Percentiles rank a stretch among this genome's conserved stretches.
Conservation (phyloP, 2,113 vertebrate genomes). For the Tragelaphus strepsiceros region DNA sequence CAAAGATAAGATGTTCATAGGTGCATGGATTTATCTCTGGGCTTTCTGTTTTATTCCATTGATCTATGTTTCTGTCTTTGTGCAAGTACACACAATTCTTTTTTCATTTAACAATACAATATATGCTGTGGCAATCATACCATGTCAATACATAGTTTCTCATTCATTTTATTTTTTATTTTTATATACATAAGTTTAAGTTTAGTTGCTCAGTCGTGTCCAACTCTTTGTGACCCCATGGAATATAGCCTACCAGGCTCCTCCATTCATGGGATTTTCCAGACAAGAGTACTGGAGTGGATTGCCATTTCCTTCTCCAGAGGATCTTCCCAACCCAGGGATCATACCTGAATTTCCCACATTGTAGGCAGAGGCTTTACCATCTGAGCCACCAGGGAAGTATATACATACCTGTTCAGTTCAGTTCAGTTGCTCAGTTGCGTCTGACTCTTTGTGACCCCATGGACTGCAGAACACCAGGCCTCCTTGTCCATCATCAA, state of each 20-base stretch:
- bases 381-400: neutral
- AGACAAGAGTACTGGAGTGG: neutral
- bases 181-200: too few relatives aligned
- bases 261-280: neutral
- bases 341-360: neutral
- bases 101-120: neutral
- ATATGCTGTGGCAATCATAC: neutral
- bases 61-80: too few relatives aligned
- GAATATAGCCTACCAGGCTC: neutral
- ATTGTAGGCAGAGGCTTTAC: neutral
- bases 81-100: neutral
- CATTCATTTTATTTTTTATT: neutral
- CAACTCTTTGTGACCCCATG: neutral
- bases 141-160: neutral
- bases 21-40: too few relatives aligned
- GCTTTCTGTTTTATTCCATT: too few relatives aligned
- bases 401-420: neutral
- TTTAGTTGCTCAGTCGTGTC: too few relatives aligned
- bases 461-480: neutral
- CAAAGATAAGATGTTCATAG: too few relatives aligned
- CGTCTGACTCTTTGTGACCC: rapidly evolving
- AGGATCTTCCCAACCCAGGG: neutral
- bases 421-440: neutral
- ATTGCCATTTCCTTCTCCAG: neutral
- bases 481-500: neutral